Evolutionary conservation across 2,888 invertebrate species (phyloP), one percentile per base, ranked within the genome.

Genomic region (Hypsopygia costalis): DNA sequence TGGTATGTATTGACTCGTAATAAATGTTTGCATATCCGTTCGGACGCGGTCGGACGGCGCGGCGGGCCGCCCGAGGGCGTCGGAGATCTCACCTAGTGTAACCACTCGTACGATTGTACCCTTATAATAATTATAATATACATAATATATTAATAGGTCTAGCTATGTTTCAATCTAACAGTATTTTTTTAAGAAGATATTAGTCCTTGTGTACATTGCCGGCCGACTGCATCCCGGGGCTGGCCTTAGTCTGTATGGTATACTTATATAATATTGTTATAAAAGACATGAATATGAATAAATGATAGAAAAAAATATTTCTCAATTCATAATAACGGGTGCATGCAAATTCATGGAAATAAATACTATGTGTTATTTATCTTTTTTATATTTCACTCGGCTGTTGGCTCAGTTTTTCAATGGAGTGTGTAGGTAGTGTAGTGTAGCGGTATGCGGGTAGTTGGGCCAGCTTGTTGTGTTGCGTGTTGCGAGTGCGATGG

Each of bases 171-270:
- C 88, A 86, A 87, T 87, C 87, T 88, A 88, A 88, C 87, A 87
- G 88, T 88, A 88, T 88, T 88, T 88, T 88, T 88, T 86, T 88
- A 88, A 87, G 81, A 87, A 87, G 87, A 88, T 88, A 88, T 88
- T 87, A 87, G 87, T 82, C 83, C 85, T 85, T 67, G 82, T 85
- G 87, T 87, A 87, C 77, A 86, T 83, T 74, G 73, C 73, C 73
- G 81, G 81, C 55, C 69, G 78, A 57, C 70, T 71, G 78, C 72
- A 47, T 62, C 71, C 74, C 72, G 75, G 75, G 75, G 54, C 78
- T 71, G 80, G 76, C 63, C 71, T 75, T 86, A 86, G 85, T 71
- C 74, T 82, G 69, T 86, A 87, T 73, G 70, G 73, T 86, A 82
- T 82, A 86, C 78, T 78, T 80, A 81, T 77, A 81, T 74, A 62